Evolutionary conservation across 2,797 vertebrate genomes (phyloP).

Genomic region (Calcarius lapponicus): DNA sequence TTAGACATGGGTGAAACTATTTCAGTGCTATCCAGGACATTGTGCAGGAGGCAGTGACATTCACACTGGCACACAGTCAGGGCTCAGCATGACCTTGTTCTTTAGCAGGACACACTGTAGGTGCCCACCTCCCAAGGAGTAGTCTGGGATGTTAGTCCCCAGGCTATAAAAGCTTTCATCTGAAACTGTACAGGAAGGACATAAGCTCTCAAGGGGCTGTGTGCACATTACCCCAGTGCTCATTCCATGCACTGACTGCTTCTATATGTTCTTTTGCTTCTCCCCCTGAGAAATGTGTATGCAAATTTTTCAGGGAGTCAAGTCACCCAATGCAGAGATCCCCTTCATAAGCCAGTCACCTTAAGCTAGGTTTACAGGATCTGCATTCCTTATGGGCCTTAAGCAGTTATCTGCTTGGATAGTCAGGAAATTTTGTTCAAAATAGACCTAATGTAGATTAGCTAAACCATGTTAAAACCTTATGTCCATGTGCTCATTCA

Average conservation of each 20-base stretch:
- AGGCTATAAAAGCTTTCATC: neutral
- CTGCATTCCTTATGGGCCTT: neutral
- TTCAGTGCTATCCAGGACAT: neutral
- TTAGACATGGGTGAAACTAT: accelerated
- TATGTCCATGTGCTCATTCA: neutral
- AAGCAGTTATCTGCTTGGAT: neutral
- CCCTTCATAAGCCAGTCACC: neutral
- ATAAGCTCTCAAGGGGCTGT: neutral
- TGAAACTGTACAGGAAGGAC: neutral
- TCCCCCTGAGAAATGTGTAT: neutral
- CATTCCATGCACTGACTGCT: neutral
- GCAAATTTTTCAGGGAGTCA: neutral
- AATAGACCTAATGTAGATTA: neutral
- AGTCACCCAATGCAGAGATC: accelerated
- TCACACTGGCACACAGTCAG: neutral
- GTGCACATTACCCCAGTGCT: neutral
- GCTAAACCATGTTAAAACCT: neutral
- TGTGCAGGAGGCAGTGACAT: neutral
- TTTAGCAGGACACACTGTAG: neutral
- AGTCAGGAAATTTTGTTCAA: neutral
- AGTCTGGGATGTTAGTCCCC: neutral
- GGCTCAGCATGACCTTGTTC: neutral
- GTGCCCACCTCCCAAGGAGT: neutral
- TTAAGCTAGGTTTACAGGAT: neutral
- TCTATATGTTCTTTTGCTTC: neutral